Conservation (phyloP, 64 coral and sea anemone genomes). For the Stichodactyla helianthus region DNA sequence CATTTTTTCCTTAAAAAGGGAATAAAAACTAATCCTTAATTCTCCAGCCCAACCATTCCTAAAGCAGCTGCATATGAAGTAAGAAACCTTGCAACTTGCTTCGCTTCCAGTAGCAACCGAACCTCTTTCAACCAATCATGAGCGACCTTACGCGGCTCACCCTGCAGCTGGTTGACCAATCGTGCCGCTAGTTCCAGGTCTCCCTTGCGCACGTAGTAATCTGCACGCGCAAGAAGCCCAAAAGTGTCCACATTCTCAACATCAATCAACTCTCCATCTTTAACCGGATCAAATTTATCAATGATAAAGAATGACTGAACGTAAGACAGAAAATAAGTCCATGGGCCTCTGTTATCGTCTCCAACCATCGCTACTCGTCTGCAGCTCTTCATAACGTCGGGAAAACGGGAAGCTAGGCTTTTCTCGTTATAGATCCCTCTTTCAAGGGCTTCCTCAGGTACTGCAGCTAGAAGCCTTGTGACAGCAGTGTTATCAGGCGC, state of each 20-base stretch:
- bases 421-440: conserved; percentile 81
- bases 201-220: conserved; percentile 69
- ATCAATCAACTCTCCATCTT: conserved; percentile 74
- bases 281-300: conserved; percentile 73
- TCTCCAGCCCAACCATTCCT: conserved; percentile 34
- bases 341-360: conserved; percentile 61
- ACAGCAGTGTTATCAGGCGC: conserved; percentile 60
- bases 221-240: conserved; percentile 82
- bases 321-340: conserved; percentile 88
- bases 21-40: conserved; percentile 2
- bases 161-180: conserved; percentile 88
- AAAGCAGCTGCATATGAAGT: conserved; percentile 72
- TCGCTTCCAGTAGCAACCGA: conserved; percentile 88
- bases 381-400: conserved; percentile 61
- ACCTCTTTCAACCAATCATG: conserved; percentile 85
- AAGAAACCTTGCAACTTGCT: conserved; percentile 78
- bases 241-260: conserved; percentile 73
- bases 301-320: conserved; percentile 92
- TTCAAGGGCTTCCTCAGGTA: conserved; percentile 54
- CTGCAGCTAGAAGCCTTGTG: conserved; percentile 45
- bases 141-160: conserved; percentile 82
- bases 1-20: background rate
- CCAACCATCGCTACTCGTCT: conserved; percentile 88
- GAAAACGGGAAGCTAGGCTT: conserved; percentile 60
- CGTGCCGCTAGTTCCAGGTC: conserved; percentile 87